A percentile compares a stretch with the other conserved stretches of the same genome.
phyloP scores from a whole-genome alignment of 2,113 vertebrate species.

The Ancistrus triradiatus region DNA sequence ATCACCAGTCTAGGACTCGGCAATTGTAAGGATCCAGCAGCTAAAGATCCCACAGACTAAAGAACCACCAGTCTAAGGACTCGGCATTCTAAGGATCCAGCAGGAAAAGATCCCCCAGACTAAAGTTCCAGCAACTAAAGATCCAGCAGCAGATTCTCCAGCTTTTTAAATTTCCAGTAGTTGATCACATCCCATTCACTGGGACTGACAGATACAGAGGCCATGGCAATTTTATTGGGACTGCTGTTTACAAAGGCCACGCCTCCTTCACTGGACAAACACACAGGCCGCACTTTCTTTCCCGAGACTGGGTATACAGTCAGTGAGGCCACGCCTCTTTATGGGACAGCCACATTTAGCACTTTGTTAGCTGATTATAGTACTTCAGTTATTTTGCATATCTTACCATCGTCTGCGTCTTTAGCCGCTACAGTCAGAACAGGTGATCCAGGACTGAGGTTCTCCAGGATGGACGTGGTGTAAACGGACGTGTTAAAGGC shows the following conservation, averaged over 20 bases:
- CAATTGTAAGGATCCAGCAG: too few species aligned
- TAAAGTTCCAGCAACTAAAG: too few species aligned
- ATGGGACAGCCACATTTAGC: too few species aligned
- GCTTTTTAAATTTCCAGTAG: too few species aligned
- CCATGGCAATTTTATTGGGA: not conserved
- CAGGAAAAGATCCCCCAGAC: too few species aligned
- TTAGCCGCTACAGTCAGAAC: slow-evolving; percentile 79
- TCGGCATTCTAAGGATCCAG: too few species aligned
- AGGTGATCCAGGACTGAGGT: slow-evolving; percentile 71
- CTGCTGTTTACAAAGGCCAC: not conserved
- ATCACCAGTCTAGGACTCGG: too few species aligned
- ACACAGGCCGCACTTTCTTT: not conserved
- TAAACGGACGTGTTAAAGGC: slow-evolving; percentile 74
- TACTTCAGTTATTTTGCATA: not conserved
- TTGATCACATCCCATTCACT: too few species aligned
- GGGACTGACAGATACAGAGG: not conserved
- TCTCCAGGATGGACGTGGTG: slow-evolving; percentile 83
- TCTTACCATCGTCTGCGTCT: slow-evolving; percentile 86
- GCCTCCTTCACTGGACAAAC: not conserved
- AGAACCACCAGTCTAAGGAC: too few species aligned
- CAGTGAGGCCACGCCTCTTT: not conserved
- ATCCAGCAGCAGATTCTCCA: too few species aligned
- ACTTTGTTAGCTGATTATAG: not conserved
- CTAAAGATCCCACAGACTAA: too few species aligned
- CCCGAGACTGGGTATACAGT: too few species aligned